phyloP scores from a whole-genome alignment of 2,888 invertebrate species.

The Eupithecia centaureata region DNA sequence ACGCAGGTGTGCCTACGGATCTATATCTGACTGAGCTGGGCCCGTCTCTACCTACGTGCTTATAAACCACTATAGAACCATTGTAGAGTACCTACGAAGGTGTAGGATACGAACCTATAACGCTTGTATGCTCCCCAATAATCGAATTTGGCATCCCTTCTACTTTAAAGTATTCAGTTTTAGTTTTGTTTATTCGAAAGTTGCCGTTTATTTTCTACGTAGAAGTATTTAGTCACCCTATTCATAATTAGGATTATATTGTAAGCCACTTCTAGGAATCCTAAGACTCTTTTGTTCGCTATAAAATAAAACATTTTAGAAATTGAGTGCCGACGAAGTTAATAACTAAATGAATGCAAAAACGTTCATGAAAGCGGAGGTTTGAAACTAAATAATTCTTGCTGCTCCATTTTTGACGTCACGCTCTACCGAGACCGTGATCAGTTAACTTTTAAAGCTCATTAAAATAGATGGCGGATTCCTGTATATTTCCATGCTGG shows the following conservation, averaged over 20 bases:
- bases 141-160: not conserved
- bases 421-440: conserved; percentile 57
- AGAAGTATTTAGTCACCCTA: not conserved
- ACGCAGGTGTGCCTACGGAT: conserved; percentile 4
- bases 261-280: not conserved
- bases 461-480: conserved; percentile 83
- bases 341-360: conserved; percentile 9
- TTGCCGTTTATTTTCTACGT: not conserved
- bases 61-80: too few species aligned
- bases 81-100: not conserved
- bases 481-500: conserved; percentile 75
- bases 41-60: not conserved
- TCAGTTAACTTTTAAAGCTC: conserved; percentile 82
- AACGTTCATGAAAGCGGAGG: conserved; percentile 14
- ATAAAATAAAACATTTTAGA: not conserved
- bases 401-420: conserved; percentile 43
- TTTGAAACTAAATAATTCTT: conserved; percentile 28
- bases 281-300: not conserved
- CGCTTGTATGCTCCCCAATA: not conserved
- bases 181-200: not conserved
- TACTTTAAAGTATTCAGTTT: not conserved
- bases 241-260: not conserved
- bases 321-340: not conserved
- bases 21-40: conserved; percentile 3
- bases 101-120: not conserved